A percentile compares a stretch with the other conserved stretches of the same genome.
Conservation (phyloP, 2,113 vertebrate genomes). For the Elephantulus edwardii region DNA sequence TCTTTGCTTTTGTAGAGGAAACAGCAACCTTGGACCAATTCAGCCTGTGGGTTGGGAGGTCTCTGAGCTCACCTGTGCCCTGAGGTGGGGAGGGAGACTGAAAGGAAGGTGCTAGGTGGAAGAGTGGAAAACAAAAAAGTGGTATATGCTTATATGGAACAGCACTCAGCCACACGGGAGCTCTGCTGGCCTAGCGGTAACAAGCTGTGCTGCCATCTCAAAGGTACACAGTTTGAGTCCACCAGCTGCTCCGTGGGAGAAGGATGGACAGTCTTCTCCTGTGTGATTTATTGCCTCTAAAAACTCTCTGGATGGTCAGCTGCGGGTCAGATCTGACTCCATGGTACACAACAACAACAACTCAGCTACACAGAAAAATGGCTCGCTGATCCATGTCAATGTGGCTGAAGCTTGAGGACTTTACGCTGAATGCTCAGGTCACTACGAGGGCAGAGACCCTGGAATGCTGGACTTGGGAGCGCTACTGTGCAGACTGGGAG, state of each 20-base stretch:
- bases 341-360: too few relatives aligned
- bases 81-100: background rate
- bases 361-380: too few relatives aligned
- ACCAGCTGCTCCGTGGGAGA: too few relatives aligned
- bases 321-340: too few relatives aligned
- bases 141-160: background rate
- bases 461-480: background rate
- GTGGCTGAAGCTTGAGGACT: background rate
- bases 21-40: background rate
- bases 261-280: too few relatives aligned
- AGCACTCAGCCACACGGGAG: background rate
- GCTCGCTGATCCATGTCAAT: too few relatives aligned
- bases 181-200: too few relatives aligned
- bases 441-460: background rate
- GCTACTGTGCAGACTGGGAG: background rate
- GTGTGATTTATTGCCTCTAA: too few relatives aligned
- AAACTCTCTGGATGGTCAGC: too few relatives aligned
- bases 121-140: background rate
- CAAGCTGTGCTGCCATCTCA: too few relatives aligned
- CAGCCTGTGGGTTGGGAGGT: background rate
- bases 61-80: background rate
- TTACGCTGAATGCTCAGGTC: background rate
- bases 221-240: too few relatives aligned
- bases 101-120: background rate
- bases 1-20: too few relatives aligned